A percentile compares a stretch with the other conserved stretches of the same genome.
These are phyloP conservation scores for Sarcophaga bullata DNA, from an alignment of 1,140 invertebrate species.

Conservation along the genomic window DNA sequence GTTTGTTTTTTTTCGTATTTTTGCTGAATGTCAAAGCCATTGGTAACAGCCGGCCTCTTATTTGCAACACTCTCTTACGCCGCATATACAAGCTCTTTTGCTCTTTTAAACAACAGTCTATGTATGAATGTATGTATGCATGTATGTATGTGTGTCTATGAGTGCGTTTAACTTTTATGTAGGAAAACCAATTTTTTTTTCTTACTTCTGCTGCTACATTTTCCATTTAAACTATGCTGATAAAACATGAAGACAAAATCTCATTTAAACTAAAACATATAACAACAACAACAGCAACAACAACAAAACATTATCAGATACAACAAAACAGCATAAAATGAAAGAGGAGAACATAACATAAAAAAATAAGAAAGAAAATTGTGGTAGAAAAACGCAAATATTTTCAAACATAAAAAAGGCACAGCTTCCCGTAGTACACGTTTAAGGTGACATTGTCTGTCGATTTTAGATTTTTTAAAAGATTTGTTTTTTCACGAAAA, in stretches of 20 bases:
- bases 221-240: conserved; percentile 2
- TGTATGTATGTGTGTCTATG: neutral
- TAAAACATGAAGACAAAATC: too few species aligned
- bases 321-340: too few species aligned
- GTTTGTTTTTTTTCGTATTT: neutral
- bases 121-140: neutral
- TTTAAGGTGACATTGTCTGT: neutral
- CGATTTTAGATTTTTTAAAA: too few species aligned
- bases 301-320: too few species aligned
- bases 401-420: conserved; percentile 3
- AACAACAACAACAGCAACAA: too few species aligned
- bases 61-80: neutral
- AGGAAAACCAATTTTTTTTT: conserved; percentile 26
- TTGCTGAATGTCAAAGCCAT: conserved; percentile 38
- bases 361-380: too few species aligned
- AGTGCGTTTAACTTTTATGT: neutral
- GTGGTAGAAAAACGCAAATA: neutral
- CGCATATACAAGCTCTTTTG: neutral
- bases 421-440: conserved; percentile 4
- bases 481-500: too few species aligned
- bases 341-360: too few species aligned
- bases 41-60: conserved; percentile 13
- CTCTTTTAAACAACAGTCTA: neutral
- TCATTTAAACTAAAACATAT: too few species aligned
- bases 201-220: neutral